Conservation (phyloP, 1,140 invertebrate genomes). For the Battus philenor region DNA sequence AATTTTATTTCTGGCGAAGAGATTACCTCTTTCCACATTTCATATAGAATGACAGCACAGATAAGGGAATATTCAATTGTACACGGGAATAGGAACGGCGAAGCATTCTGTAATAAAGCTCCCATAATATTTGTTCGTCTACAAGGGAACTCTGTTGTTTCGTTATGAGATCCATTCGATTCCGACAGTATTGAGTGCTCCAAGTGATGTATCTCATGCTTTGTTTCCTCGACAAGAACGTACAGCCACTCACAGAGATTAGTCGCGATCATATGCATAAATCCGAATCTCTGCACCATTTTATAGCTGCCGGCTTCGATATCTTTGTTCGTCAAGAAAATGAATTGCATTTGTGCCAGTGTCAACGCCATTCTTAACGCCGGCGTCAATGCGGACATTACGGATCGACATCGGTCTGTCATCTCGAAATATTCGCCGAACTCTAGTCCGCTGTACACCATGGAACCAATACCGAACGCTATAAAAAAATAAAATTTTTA, state of each 20-base stretch:
- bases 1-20: neutral
- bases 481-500: slow-evolving; percentile 25
- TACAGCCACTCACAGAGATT: slow-evolving; percentile 90
- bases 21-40: slow-evolving; percentile 84
- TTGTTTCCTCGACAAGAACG: slow-evolving; percentile 88
- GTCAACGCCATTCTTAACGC: slow-evolving; percentile 80
- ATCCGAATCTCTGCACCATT: slow-evolving; percentile 83
- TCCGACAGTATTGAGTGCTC: slow-evolving; percentile 55
- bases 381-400: slow-evolving; percentile 78
- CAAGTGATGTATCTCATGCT: slow-evolving; percentile 84
- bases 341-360: slow-evolving; percentile 83
- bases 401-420: slow-evolving; percentile 76
- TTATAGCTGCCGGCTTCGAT: slow-evolving; percentile 79
- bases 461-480: slow-evolving; percentile 84
- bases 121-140: slow-evolving; percentile 78
- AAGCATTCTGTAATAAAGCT: slow-evolving; percentile 86
- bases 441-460: slow-evolving; percentile 84
- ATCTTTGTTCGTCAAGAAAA: slow-evolving; percentile 83
- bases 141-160: slow-evolving; percentile 41
- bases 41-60: slow-evolving; percentile 89
- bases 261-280: slow-evolving; percentile 91
- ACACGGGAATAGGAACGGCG: slow-evolving; percentile 92
- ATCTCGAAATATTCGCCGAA: slow-evolving; percentile 82
- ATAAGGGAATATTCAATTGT: slow-evolving; percentile 92
- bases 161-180: slow-evolving; percentile 27